These are phyloP conservation scores for Diabrotica balteata DNA, from an alignment of 2,888 invertebrate genomes.

Conservation along the genomic window DNA sequence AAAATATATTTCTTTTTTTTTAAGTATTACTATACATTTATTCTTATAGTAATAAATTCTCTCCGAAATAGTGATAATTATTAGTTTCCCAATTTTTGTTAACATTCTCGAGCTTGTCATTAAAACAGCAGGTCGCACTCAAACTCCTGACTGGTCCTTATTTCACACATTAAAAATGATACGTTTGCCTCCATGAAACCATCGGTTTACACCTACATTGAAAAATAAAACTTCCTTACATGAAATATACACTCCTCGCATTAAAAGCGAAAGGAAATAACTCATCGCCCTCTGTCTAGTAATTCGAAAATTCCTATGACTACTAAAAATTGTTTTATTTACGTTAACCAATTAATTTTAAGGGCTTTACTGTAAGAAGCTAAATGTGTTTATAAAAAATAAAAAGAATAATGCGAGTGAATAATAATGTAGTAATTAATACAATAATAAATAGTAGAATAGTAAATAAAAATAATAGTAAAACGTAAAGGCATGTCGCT, in stretches of 20 bases:
- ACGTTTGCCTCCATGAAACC: neutral
- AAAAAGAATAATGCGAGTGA: too few relatives aligned
- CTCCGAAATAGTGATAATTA: too few relatives aligned
- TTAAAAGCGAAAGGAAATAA: neutral
- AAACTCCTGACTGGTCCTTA: neutral
- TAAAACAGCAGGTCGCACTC: neutral
- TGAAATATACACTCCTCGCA: neutral
- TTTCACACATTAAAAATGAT: neutral
- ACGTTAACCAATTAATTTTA: neutral
- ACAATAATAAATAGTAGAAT: too few relatives aligned
- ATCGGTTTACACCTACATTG: neutral
- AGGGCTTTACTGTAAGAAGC: too few relatives aligned
- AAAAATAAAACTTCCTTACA: constrained; percentile 1
- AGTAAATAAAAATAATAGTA: too few relatives aligned
- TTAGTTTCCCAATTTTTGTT: too few relatives aligned
- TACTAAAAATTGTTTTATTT: neutral
- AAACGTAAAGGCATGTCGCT: too few relatives aligned
- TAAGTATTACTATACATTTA: too few relatives aligned
- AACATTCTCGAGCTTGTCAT: neutral
- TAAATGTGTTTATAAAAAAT: too few relatives aligned
- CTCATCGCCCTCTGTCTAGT: neutral
- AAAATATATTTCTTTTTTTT: too few relatives aligned
- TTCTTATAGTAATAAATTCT: too few relatives aligned
- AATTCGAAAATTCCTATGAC: neutral
- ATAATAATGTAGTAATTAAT: too few relatives aligned